Base-by-base conservation (phyloP, 2,888 invertebrate species). In the Esperia sulphurella region DNA sequence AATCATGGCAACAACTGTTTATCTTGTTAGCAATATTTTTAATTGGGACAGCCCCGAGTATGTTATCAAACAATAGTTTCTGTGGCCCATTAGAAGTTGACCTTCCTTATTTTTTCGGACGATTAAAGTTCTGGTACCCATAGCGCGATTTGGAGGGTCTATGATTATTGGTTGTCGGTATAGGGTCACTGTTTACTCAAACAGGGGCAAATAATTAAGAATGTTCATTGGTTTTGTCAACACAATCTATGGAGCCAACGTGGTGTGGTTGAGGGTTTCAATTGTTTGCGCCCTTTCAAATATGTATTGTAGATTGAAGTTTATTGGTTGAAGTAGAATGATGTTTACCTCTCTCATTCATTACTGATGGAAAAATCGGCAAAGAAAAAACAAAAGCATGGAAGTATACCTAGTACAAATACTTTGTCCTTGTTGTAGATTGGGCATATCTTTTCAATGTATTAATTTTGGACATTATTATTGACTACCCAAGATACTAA, bases 201-300 rank as follows among this genome's bases (percentile, higher is more conserved):
- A 75, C 76, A 64, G 70, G n/a, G 72, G 81, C 83, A 87, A 87
- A 89, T 89, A 86, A 89, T 88, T 86, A 88, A 81, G 84, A 86
- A 77, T 83, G 85, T 86, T 86, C 86, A 88, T 80, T 86, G 86
- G 85, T 83, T 84, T 81, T 83, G 88, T 85, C 83, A 87, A 88
- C 82, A 85, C 71, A 77, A 68, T 74, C 65, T 69, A 68, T 70
- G 70, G 67, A 64, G 48, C 60, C 60, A 60, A 56, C 61, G 66
- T 59, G 53, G 68, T 65, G 65, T n/a, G 21, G 21, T 21, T 71
- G 75, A 68, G 80, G 77, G 80, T 68, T 62, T 65, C 61, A 56
- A 73, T 80, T 84, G 84, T 85, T 83, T 83, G 79, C 60, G 63
- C 63, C 68, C 65, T 67, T 71, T 70, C 61, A 61, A 64, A 71